phyloP scores from a whole-genome alignment of 1,140 invertebrate species.

The Oreohelix idahoensis region DNA sequence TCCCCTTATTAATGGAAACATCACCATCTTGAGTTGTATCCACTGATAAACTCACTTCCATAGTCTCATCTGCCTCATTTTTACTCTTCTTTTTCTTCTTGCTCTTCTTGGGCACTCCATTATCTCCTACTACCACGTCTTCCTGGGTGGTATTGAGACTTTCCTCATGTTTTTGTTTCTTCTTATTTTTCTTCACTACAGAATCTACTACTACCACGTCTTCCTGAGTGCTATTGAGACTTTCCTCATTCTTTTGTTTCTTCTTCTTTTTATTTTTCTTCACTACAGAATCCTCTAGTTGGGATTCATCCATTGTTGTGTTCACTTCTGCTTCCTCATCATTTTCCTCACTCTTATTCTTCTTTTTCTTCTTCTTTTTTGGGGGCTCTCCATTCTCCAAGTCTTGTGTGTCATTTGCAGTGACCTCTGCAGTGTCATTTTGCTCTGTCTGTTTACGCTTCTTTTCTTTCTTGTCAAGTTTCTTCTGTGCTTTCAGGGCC shows the following conservation, averaged over 20 bases:
- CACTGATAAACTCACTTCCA: slow-evolving; percentile 48
- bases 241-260: slow-evolving; percentile 34
- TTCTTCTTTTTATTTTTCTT: slow-evolving; percentile 32
- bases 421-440: slow-evolving; percentile 30
- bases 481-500: slow-evolving; percentile 52
- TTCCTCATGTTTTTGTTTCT: slow-evolving; percentile 55
- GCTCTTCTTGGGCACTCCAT: slow-evolving; percentile 56
- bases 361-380: slow-evolving; percentile 67
- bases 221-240: slow-evolving; percentile 46
- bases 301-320: slow-evolving; percentile 39
- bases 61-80: slow-evolving; percentile 19
- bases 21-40: slow-evolving; percentile 49
- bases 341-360: slow-evolving; percentile 45
- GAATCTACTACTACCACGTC: slow-evolving; percentile 47
- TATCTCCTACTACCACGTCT: slow-evolving; percentile 45
- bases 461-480: slow-evolving; percentile 66
- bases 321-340: not conserved
- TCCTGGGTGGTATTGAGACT: slow-evolving; percentile 46
- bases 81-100: slow-evolving; percentile 63
- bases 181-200: slow-evolving; percentile 53
- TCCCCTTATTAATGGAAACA: not conserved
- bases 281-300: not conserved
- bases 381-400: slow-evolving; percentile 36
- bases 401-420: slow-evolving; percentile 51
- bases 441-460: slow-evolving; percentile 57